Percentiles rank a stretch among this genome's conserved stretches.
phyloP scores from a whole-genome alignment of 1,140 invertebrate genomes.

The Lordiphosa clarofinis region DNA sequence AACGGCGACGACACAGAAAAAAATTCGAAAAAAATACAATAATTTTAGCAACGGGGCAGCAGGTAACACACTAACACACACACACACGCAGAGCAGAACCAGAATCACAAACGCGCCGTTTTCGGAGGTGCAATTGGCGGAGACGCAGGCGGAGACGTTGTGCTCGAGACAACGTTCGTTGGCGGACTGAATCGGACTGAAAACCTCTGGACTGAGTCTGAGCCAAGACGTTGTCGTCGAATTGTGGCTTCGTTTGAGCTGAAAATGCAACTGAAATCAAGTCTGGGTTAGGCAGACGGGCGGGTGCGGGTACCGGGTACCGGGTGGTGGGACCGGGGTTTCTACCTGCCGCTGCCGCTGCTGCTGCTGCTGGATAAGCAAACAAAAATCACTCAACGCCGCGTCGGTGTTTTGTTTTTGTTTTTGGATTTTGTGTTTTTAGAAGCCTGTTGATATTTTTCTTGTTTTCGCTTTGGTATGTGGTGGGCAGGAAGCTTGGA shows the following conservation, averaged over 20 bases:
- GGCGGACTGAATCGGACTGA: constrained; percentile 50
- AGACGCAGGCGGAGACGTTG: constrained; percentile 35
- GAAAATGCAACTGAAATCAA: constrained; percentile 34
- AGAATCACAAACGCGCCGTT: constrained; percentile 20
- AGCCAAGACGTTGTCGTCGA: constrained; percentile 36
- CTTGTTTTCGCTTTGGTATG: constrained; percentile 36
- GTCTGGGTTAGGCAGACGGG: constrained; percentile 8
- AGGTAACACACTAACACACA: constrained; percentile 48
- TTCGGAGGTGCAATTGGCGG: background rate
- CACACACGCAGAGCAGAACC: constrained; percentile 12
- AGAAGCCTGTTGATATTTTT: constrained; percentile 57
- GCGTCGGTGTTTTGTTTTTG: constrained; percentile 3
- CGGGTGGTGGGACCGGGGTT: background rate
- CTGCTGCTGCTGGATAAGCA: constrained; percentile 3
- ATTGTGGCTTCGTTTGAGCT: constrained; percentile 13
- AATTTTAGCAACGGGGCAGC: constrained; percentile 60
- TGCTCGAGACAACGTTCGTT: constrained; percentile 62
- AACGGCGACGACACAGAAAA: constrained; percentile 55
- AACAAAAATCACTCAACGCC: constrained; percentile 8
- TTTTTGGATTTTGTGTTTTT: constrained; percentile 8
- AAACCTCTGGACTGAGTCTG: constrained; percentile 27
- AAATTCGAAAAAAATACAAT: constrained; percentile 60
- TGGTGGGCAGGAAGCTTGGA: constrained; percentile 8
- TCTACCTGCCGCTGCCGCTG: constrained; percentile 1
- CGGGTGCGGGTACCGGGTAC: too few relatives aligned